Percentiles rank a stretch among this genome's conserved stretches.
Evolutionary conservation across 2,113 vertebrate species (phyloP).

Genomic region (Thunnus maccoyii): DNA sequence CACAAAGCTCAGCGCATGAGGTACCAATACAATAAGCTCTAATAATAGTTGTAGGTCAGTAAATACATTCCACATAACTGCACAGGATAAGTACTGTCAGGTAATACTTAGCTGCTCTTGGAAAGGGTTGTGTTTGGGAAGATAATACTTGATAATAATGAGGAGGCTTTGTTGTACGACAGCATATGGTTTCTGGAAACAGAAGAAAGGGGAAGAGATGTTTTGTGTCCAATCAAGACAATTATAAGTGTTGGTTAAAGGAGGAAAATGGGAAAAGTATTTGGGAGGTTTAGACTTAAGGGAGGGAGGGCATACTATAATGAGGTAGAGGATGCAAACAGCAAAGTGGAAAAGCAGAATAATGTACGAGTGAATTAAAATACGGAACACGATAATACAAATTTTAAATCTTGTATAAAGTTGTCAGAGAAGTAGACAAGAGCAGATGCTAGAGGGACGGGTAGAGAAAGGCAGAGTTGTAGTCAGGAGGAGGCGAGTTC

Average conservation of each 20-base stretch:
- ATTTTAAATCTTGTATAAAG: constrained; percentile 21
- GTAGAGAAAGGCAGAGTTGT: constrained; percentile 84
- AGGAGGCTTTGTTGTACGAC: constrained; percentile 8
- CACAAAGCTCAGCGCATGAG: constrained; percentile 64
- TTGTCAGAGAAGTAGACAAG: background rate
- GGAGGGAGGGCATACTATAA: background rate
- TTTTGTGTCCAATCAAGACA: background rate
- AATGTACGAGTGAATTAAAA: constrained; percentile 2
- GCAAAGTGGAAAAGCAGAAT: constrained; percentile 7
- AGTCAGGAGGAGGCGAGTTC: constrained; percentile 75
- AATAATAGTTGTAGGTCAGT: constrained; percentile 22
- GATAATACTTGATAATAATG: background rate
- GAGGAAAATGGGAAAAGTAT: background rate
- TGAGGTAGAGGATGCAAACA: constrained; percentile 50
- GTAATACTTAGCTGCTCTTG: constrained; percentile 60
- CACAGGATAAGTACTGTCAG: constrained; percentile 27
- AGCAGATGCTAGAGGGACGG: constrained; percentile 75
- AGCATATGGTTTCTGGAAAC: constrained; percentile 19
- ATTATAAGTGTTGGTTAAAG: background rate
- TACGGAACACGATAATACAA: background rate
- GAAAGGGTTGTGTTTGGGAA: constrained; percentile 23
- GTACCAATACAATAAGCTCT: constrained; percentile 69
- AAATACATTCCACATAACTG: constrained; percentile 53
- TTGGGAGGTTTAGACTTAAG: too few species aligned
- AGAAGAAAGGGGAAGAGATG: background rate